Evolutionary conservation across 2,113 vertebrate species (phyloP).

Genomic region (Dunckerocampus dactyliophorus): DNA sequence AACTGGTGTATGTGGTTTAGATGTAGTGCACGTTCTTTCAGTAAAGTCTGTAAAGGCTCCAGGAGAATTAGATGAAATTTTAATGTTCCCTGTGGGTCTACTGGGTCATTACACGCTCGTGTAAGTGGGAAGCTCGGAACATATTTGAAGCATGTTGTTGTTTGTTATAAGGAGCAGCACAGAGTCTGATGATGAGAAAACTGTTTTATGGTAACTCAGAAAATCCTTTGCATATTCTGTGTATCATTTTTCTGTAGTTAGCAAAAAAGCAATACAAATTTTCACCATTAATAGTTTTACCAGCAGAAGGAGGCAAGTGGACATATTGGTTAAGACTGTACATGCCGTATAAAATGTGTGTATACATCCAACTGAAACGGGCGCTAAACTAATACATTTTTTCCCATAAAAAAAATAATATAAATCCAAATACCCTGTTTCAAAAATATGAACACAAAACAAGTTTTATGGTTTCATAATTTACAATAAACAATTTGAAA

Average conservation of each 20-base stretch:
- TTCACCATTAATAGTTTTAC: not conserved
- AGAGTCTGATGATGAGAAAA: slow-evolving; percentile 11
- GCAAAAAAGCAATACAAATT: not conserved
- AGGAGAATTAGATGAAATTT: slow-evolving; percentile 54
- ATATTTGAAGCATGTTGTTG: slow-evolving; percentile 13
- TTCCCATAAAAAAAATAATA: too few species aligned
- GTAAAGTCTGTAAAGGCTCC: slow-evolving; percentile 32
- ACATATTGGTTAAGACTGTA: not conserved
- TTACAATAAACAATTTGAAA: too few species aligned
- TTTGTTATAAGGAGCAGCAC: slow-evolving; percentile 13
- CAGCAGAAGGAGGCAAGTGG: not conserved
- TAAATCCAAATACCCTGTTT: too few species aligned
- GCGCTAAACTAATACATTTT: too few species aligned
- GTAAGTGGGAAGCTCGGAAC: slow-evolving; percentile 17
- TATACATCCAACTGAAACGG: too few species aligned
- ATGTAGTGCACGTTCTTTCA: slow-evolving; percentile 23
- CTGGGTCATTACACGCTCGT: slow-evolving; percentile 44
- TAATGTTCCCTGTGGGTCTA: slow-evolving; percentile 53
- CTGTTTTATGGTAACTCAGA: not conserved
- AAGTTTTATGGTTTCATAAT: too few species aligned
- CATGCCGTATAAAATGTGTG: not conserved
- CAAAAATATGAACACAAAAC: too few species aligned
- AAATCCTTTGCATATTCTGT: too few species aligned
- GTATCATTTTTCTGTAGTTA: not conserved
- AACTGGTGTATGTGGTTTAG: slow-evolving; percentile 21